These are phyloP conservation scores for Nomada hirtipes DNA, from an alignment of 2,888 invertebrate species.

Conservation along the genomic window DNA sequence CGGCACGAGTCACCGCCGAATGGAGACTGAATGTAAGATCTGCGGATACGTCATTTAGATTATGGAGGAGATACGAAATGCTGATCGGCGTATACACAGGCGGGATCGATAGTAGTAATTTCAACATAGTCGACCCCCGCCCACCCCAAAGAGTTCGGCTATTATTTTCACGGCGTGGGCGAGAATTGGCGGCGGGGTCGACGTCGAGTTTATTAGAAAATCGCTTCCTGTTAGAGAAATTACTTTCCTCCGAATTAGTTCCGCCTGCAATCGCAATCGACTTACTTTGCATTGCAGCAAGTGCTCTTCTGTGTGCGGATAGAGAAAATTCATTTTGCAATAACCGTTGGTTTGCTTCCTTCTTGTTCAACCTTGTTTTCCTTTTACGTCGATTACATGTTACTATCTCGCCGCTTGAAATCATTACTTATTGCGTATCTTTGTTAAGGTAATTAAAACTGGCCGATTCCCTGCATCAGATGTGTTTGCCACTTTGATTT, in stretches of 20 bases:
- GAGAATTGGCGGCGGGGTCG: constrained; percentile 23
- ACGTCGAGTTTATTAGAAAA: constrained; percentile 30
- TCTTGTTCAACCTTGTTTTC: too few relatives aligned
- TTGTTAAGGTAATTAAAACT: too few relatives aligned
- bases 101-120: constrained; percentile 62
- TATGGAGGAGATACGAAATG: constrained; percentile 49
- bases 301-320: too few relatives aligned
- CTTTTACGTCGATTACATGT: too few relatives aligned
- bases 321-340: too few relatives aligned
- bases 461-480: too few relatives aligned
- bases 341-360: too few relatives aligned
- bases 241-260: neutral
- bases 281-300: constrained; percentile 18
- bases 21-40: constrained; percentile 65
- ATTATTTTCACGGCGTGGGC: constrained; percentile 38
- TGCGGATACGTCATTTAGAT: constrained; percentile 59
- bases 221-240: neutral
- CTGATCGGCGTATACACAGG: constrained; percentile 46
- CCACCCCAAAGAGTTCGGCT: constrained; percentile 40
- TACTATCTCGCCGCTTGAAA: too few relatives aligned
- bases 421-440: too few relatives aligned
- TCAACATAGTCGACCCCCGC: constrained; percentile 42
- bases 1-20: constrained; percentile 43
- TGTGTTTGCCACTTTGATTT: too few relatives aligned
- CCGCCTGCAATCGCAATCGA: neutral